Percentiles rank a stretch among this genome's conserved stretches.
phyloP scores from a whole-genome alignment of 2,113 vertebrate genomes.

The Atrichornis clamosus region DNA sequence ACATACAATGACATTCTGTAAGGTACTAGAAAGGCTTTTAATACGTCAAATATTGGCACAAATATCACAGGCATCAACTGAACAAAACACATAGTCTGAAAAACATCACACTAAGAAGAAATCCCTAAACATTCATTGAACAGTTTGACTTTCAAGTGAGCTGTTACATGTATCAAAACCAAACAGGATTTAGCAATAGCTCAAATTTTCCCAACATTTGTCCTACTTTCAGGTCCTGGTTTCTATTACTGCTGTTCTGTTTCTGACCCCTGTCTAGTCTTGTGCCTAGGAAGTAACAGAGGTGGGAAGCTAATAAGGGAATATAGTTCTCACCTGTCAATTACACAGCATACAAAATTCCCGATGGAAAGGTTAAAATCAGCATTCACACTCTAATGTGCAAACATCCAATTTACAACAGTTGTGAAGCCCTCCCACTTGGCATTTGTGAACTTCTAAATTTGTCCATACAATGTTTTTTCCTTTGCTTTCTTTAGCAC shows the following conservation, averaged over 20 bases:
- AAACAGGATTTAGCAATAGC: background rate
- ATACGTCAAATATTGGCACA: background rate
- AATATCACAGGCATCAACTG: background rate
- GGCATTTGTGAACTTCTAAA: background rate
- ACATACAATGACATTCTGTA: background rate
- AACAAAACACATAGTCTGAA: background rate
- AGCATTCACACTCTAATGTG: background rate
- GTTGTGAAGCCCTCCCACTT: background rate
- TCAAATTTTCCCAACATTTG: background rate
- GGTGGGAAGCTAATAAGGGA: background rate
- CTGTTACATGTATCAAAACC: background rate
- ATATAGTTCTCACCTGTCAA: background rate
- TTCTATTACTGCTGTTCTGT: background rate
- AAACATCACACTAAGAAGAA: background rate
- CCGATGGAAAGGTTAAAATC: background rate
- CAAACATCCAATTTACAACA: background rate
- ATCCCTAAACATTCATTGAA: background rate
- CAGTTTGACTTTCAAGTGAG: background rate
- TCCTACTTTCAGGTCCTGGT: background rate
- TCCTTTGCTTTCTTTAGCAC: background rate
- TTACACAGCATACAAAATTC: background rate
- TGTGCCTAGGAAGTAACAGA: background rate
- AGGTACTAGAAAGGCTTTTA: background rate
- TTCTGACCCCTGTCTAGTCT: background rate
- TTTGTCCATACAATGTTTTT: background rate